phyloP scores from a whole-genome alignment of 2,888 invertebrate genomes.

The Drosophila kuntzei region DNA sequence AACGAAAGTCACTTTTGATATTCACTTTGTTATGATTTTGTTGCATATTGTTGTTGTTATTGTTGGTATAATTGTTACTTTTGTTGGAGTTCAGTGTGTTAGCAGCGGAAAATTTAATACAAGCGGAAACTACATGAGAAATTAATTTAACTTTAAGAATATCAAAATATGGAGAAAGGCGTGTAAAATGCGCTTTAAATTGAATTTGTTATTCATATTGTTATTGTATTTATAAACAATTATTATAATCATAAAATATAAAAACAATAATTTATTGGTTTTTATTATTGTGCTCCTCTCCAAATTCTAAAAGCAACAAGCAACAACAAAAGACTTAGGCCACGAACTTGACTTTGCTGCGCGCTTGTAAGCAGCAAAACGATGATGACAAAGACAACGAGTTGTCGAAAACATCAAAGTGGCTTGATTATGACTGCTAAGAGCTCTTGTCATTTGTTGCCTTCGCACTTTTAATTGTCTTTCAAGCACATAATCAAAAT shows the following conservation, averaged over 20 bases:
- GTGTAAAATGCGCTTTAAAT: neutral
- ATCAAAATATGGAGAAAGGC: constrained; percentile 3
- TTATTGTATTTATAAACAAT: constrained; percentile 9
- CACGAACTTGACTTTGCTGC: constrained; percentile 57
- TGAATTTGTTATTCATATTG: neutral
- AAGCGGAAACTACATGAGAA: constrained; percentile 69
- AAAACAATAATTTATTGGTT: constrained; percentile 35
- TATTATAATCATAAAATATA: constrained; percentile 27
- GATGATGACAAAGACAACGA: constrained; percentile 61
- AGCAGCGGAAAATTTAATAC: constrained; percentile 64
- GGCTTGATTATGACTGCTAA: constrained; percentile 64
- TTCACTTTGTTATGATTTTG: constrained; percentile 66
- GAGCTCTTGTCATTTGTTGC: constrained; percentile 74
- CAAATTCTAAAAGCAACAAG: constrained; percentile 28
- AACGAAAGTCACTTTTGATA: constrained; percentile 74
- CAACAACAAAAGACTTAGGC: constrained; percentile 53
- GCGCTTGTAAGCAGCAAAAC: no score
- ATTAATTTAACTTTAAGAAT: constrained; percentile 38
- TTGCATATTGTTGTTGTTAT: constrained; percentile 35
- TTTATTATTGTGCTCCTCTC: constrained; percentile 12
- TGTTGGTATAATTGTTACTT: constrained; percentile 26
- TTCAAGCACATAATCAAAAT: constrained; percentile 58
- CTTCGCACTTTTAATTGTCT: constrained; percentile 70
- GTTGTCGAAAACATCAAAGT: constrained; percentile 68
- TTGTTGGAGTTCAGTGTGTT: constrained; percentile 41